Conservation (phyloP, 2,888 invertebrate genomes). For the Heteromurus nitidus region DNA sequence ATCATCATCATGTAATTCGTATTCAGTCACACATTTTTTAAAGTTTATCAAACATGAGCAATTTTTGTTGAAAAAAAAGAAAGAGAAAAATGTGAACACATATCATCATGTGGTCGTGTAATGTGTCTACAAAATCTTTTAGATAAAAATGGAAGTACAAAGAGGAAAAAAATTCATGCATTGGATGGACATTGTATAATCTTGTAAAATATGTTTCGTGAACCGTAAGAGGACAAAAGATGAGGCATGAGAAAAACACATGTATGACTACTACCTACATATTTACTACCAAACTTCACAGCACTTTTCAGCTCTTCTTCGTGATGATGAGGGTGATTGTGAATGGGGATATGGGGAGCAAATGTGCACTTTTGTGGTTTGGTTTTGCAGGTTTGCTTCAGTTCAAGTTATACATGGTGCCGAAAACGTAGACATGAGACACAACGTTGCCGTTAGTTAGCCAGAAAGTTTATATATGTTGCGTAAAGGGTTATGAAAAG, state of each 20-base stretch:
- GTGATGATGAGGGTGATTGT: constrained; percentile 32
- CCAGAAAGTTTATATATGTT: constrained; percentile 28
- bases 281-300: constrained; percentile 4
- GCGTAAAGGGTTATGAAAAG: constrained; percentile 57
- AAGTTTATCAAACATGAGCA: constrained; percentile 29
- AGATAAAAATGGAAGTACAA: constrained; percentile 19
- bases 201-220: constrained; percentile 42
- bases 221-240: not conserved
- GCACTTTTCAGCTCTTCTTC: not conserved
- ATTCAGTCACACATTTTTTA: constrained; percentile 31
- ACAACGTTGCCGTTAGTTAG: not conserved
- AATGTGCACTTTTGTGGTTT: too few relatives aligned
- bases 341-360: too few relatives aligned
- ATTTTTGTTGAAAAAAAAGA: not conserved
- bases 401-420: too few relatives aligned
- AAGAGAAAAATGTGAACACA: too few relatives aligned
- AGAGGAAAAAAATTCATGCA: not conserved
- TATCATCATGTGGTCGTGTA: too few relatives aligned
- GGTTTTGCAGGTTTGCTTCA: too few relatives aligned
- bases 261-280: too few relatives aligned
- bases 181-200: constrained; percentile 14
- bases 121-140: not conserved
- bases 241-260: too few relatives aligned
- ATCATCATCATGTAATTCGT: constrained; percentile 43
- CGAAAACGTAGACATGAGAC: too few relatives aligned